phyloP scores from a whole-genome alignment of 2,797 vertebrate genomes.

The Clamator glandarius region DNA sequence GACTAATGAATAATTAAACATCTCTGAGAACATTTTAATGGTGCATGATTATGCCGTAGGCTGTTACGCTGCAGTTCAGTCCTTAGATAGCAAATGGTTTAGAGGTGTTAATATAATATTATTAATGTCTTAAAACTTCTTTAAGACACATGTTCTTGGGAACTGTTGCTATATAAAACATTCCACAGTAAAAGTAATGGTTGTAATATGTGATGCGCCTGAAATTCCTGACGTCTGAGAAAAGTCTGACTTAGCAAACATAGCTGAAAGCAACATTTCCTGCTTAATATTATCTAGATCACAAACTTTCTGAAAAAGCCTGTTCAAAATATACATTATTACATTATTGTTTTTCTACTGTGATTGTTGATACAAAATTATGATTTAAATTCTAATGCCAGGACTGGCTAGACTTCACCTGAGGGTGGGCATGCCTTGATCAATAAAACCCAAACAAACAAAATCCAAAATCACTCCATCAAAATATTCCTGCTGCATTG shows the following conservation, averaged over 20 bases:
- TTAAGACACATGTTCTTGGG: not conserved
- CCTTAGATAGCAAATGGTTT: constrained; percentile 38
- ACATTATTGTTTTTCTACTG: not conserved
- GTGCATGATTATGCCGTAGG: constrained; percentile 24
- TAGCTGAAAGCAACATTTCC: not conserved
- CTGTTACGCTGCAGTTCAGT: not conserved
- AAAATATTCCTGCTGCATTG: not conserved
- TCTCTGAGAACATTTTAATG: constrained; percentile 30
- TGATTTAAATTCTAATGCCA: not conserved
- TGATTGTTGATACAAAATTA: not conserved
- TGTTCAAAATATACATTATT: not conserved
- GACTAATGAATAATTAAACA: constrained; percentile 53
- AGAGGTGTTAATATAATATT: constrained; percentile 28
- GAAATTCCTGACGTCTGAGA: not conserved
- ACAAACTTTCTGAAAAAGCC: not conserved
- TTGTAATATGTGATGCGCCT: not conserved
- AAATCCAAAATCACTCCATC: not conserved
- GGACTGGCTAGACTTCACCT: not conserved
- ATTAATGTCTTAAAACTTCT: constrained; percentile 31
- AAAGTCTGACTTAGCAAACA: not conserved
- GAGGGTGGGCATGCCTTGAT: not conserved
- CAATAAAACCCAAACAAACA: not conserved
- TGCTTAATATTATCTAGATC: not conserved
- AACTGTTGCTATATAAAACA: not conserved
- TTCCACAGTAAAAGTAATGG: not conserved